Conservation (phyloP, 1,140 invertebrate genomes). For the Microplitis mediator region DNA sequence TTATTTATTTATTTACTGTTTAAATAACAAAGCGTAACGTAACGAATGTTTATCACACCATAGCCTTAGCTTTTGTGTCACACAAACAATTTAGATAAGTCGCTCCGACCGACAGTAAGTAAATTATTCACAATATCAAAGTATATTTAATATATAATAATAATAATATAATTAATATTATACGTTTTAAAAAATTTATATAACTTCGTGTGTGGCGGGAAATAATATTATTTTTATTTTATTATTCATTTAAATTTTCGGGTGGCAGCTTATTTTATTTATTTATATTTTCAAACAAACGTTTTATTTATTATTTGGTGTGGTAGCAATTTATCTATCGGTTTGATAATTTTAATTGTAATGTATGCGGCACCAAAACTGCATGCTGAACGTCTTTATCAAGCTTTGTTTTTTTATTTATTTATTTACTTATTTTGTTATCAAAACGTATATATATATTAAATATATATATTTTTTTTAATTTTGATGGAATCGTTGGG, state of each 20-base stretch:
- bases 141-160: conserved; percentile 16
- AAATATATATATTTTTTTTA: not conserved
- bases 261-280: conserved; percentile 4
- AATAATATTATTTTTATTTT: not conserved
- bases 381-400: conserved; percentile 21
- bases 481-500: not conserved
- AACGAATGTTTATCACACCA: conserved; percentile 14
- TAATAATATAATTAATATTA: conserved; percentile 1
- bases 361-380: conserved; percentile 24
- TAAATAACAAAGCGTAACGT: conserved; percentile 10
- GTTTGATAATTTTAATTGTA: conserved; percentile 44
- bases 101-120: conserved; percentile 30
- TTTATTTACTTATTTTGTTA: not conserved
- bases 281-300: conserved; percentile 4
- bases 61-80: conserved; percentile 54
- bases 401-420: not conserved
- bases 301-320: conserved; percentile 34
- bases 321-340: conserved; percentile 45
- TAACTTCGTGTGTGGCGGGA: conserved; percentile 3
- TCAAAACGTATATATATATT: not conserved
- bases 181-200: not conserved
- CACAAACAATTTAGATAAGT: conserved; percentile 45
- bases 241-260: not conserved
- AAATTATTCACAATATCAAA: conserved; percentile 29
- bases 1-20: not conserved